Percentiles rank a stretch among this genome's conserved stretches.
Conservation (phyloP, 2,113 vertebrate genomes). For the Procavia capensis region DNA sequence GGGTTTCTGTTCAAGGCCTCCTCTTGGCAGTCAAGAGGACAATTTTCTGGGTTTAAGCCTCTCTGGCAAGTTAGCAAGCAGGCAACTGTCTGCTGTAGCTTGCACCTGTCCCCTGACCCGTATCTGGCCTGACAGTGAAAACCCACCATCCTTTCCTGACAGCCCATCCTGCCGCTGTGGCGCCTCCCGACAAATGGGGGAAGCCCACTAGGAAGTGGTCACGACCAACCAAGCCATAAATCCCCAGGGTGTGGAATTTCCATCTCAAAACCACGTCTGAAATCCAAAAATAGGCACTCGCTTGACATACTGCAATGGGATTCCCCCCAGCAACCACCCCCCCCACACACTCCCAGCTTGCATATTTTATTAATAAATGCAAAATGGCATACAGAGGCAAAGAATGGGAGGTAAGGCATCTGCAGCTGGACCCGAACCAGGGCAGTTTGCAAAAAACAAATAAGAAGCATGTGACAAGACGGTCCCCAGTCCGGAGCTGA, state of each 20-base stretch:
- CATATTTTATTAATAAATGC: slow-evolving; percentile 80
- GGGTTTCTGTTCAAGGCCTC: slow-evolving; percentile 50
- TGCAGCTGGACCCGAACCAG: slow-evolving; percentile 75
- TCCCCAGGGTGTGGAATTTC: slow-evolving; percentile 59
- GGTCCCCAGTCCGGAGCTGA: slow-evolving; percentile 36
- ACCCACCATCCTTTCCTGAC: slow-evolving; percentile 37
- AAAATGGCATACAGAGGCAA: slow-evolving; percentile 74
- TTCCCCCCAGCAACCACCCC: slow-evolving; percentile 48
- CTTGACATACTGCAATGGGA: slow-evolving; percentile 64
- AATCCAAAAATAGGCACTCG: slow-evolving; percentile 56
- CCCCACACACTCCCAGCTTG: neutral
- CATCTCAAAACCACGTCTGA: slow-evolving; percentile 33
- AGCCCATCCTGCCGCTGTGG: neutral
- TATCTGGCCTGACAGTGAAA: slow-evolving; percentile 52
- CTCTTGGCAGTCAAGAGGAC: neutral
- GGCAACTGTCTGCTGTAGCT: neutral
- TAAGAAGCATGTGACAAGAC: slow-evolving; percentile 73
- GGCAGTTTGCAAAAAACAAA: slow-evolving; percentile 73
- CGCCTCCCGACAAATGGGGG: neutral
- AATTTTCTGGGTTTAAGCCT: slow-evolving; percentile 38
- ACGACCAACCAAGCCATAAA: slow-evolving; percentile 55
- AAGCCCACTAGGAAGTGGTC: slow-evolving; percentile 67
- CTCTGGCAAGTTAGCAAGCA: slow-evolving; percentile 59
- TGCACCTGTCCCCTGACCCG: slow-evolving; percentile 12
- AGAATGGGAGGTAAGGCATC: slow-evolving; percentile 64